Base-by-base conservation (phyloP, 2,797 vertebrate species). In the Thripadectes ignobilis region DNA sequence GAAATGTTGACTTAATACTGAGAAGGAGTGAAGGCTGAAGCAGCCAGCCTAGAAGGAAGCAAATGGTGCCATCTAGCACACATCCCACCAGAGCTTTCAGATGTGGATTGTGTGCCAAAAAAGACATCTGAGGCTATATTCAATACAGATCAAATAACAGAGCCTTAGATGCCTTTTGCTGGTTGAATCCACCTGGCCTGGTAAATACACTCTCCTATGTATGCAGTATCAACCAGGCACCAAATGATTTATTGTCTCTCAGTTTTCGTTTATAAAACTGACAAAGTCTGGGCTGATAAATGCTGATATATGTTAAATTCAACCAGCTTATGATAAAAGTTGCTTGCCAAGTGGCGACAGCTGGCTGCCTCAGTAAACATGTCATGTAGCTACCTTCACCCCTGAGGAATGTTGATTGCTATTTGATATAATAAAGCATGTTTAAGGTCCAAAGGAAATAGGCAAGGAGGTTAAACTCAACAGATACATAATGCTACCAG, bases 291-390 rank as follows among this genome's bases (percentile, higher is more conserved):
- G 93, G 89, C 97, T 98, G 98, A 98, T 98, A 98, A 98, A 97
- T 96, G 93, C 94, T 95, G 97, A 98, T 98, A 95, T 97, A 98
- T 98, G 98, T 98, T 98, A 98, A 97, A 98, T 98, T 97, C 97
- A 98, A 95, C 69, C 85, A 97, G 96, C 89, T 87, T 82, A 95
- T 91, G 98, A 99, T 98, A 98, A 98, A 98, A 98, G 95, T 93
- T 97, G 94, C 97, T 98, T 98, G 98, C 97, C 96, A 97, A 97
- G 93, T 97, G 98, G 98, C 96, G 98, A 98, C 98, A 98, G 98
- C 96, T 97, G 97, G 97, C 94, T 6, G 91, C 98, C 97, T 98
- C 92, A 96, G 97, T 97, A 98, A 98, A 99, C 96, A 98, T 45
- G 58, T 95, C 94, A 92, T 79, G 39, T 67, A 97, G 74, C 77